phyloP scores from a whole-genome alignment of 1,140 invertebrate species.

The Gyrodactylus salaris region DNA sequence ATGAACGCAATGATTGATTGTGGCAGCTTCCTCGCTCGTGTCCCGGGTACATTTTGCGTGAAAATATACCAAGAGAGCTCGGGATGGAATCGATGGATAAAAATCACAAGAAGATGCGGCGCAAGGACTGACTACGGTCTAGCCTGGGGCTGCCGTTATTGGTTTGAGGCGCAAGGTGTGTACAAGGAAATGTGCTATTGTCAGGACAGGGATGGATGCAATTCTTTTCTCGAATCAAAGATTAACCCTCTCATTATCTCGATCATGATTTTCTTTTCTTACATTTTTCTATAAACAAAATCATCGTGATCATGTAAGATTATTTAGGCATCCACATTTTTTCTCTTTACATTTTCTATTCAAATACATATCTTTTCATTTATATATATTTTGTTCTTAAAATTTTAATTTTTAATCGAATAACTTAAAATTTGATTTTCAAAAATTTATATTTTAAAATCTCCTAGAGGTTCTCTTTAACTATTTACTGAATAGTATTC shows the following conservation, averaged over 20 bases:
- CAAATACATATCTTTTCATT: no score
- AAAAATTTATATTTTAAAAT: no score
- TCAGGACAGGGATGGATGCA: conserved; percentile 16
- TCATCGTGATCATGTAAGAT: no score
- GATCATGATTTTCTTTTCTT: not conserved
- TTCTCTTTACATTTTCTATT: no score
- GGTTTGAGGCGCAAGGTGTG: conserved; percentile 17
- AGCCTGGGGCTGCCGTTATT: conserved; percentile 19
- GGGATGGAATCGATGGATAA: conserved; percentile 19
- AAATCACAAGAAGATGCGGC: conserved; percentile 18
- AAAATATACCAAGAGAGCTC: conserved; percentile 20
- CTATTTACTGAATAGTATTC: no score
- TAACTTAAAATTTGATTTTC: no score
- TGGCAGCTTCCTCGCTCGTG: conserved; percentile 17
- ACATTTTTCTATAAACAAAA: not conserved
- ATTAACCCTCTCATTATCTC: not conserved
- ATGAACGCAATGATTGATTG: conserved; percentile 19
- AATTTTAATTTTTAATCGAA: no score
- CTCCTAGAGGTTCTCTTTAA: no score
- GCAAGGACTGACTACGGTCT: conserved; percentile 16
- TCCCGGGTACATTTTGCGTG: conserved; percentile 19
- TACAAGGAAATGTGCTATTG: conserved; percentile 20
- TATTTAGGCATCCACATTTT: no score
- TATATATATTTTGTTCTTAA: no score
- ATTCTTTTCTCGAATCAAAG: conserved; percentile 9